phyloP scores from a whole-genome alignment of 2,797 vertebrate genomes.

The Naso thynnoides region DNA sequence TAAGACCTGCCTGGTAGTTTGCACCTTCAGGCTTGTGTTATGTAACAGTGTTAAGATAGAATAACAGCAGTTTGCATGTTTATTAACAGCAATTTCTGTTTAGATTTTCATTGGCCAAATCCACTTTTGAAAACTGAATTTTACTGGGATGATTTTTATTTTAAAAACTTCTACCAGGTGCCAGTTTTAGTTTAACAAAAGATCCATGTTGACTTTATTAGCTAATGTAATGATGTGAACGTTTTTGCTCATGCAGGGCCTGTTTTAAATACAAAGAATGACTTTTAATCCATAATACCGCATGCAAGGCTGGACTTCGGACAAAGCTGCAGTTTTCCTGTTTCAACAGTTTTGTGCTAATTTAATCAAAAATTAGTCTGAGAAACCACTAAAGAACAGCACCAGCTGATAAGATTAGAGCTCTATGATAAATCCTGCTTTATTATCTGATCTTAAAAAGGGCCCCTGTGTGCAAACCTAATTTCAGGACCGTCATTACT shows the following conservation, averaged over 20 bases:
- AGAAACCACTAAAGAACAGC: too few species aligned
- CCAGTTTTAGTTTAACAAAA: slow-evolving; percentile 4
- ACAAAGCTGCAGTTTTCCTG: too few species aligned
- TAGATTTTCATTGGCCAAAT: slow-evolving; percentile 2
- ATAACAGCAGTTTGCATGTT: slow-evolving; percentile 28
- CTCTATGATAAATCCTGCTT: background rate
- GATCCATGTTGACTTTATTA: slow-evolving; percentile 1
- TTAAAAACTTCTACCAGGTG: background rate
- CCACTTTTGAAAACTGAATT: background rate
- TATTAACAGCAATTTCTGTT: slow-evolving; percentile 28
- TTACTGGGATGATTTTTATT: background rate
- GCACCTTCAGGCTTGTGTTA: slow-evolving; percentile 42
- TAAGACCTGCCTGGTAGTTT: slow-evolving; percentile 18
- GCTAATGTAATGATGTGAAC: slow-evolving; percentile 44
- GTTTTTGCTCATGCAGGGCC: background rate
- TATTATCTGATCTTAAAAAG: background rate
- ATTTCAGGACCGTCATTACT: background rate
- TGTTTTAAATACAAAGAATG: background rate
- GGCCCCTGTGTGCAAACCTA: background rate
- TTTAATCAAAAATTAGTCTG: background rate
- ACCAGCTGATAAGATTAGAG: background rate
- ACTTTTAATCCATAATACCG: background rate
- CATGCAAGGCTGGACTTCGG: background rate
- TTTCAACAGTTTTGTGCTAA: too few species aligned
- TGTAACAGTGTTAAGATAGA: slow-evolving; percentile 31